Evolutionary conservation across 1,140 invertebrate species (phyloP), one percentile per base, ranked within the genome.

Genomic region (Pygmarrhopalites habei): DNA sequence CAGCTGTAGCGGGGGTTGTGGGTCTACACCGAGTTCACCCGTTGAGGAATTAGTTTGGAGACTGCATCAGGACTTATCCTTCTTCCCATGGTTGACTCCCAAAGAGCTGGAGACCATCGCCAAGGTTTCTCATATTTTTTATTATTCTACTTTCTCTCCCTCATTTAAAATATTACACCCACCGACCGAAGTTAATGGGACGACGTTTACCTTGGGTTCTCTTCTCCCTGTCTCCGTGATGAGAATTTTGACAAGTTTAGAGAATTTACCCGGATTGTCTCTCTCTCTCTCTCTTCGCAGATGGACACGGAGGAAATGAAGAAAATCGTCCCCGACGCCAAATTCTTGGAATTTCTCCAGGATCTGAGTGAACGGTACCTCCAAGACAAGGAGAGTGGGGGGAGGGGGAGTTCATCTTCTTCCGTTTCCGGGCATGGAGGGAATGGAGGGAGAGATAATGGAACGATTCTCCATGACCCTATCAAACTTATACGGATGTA

Each of bases 301-400:
- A 71, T 71, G 69, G 69, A 68, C 26, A 58, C 60, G n/a, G 69
- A 68, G 1, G 69, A 71, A 46, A 71, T 71, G 69, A 51, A 66
- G 41, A 66, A 68, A 23, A 51, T 71, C 2, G 62, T 71, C 30
- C 64, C 69, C 10, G 69, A 71, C 28, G 61, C 55, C 23, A 63
- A 66, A 49, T 71, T 71, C 47, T 35, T 71, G 52, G 69, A 71
- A 30, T 71, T 71, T 55, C 64, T 71, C 21, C 66, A 68, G 29
- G 66, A 68, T 32, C 46, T 71, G 30, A 61, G 61, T 32, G 66
- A 71, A 35, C 57, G 66, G 7, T 70, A 70, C 46, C 52, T 70
- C 3, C 65, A 66, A 41, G 69, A 70, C 29, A 70, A 67, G 58
- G 59, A 19, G 58, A 49, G 47, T 19, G 39, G 47, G 26, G 41